A percentile compares a stretch with the other conserved stretches of the same genome.
phyloP scores from a whole-genome alignment of 2,797 vertebrate genomes.

The Anomalospiza imberbis region DNA sequence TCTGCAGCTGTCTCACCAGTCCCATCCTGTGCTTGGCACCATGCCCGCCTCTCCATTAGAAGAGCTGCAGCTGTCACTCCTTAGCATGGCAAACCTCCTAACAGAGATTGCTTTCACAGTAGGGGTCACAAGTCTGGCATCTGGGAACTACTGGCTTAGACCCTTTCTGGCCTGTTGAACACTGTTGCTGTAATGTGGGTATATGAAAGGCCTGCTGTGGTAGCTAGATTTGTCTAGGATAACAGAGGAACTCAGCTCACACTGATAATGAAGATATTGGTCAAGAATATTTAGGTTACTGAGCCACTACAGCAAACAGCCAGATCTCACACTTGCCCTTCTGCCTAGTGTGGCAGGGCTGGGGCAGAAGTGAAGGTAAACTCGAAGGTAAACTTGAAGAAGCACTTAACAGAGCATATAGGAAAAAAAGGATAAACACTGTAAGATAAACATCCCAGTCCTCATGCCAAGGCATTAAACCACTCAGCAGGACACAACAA shows the following conservation, averaged over 20 bases:
- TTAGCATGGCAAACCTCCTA: neutral
- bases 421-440: neutral
- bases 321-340: neutral
- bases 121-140: neutral
- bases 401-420: neutral
- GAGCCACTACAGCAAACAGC: neutral
- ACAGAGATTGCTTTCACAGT: neutral
- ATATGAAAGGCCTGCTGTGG: neutral
- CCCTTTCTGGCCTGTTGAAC: neutral
- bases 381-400: neutral
- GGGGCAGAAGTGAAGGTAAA: neutral
- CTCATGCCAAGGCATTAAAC: neutral
- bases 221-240: neutral
- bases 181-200: neutral
- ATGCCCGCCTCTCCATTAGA: accelerated
- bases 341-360: neutral
- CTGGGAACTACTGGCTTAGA: neutral
- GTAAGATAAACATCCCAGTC: neutral
- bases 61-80: neutral
- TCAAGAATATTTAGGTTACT: neutral
- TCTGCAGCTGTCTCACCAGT: neutral
- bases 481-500: neutral
- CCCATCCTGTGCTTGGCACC: accelerated
- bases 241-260: neutral
- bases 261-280: neutral